Conservation (phyloP, 1,140 invertebrate species). For the Drosophila malerkotliana region DNA sequence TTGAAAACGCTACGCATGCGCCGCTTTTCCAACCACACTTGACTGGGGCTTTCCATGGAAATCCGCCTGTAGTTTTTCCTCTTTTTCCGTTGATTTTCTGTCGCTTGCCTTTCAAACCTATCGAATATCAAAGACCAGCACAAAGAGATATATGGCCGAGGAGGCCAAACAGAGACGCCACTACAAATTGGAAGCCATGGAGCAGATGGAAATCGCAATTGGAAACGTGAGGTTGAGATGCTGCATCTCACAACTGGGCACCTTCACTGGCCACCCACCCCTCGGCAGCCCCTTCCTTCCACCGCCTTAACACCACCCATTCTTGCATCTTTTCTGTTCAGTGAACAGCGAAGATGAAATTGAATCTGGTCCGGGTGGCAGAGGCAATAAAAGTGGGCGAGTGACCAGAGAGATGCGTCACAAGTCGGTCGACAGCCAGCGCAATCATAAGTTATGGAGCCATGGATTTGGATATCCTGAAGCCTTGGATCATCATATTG, state of each 20-base stretch:
- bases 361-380: slow-evolving; percentile 29
- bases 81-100: slow-evolving; percentile 9
- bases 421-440: slow-evolving; percentile 62
- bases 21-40: slow-evolving; percentile 42
- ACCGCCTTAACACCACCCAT: neutral
- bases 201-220: slow-evolving; percentile 70
- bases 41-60: slow-evolving; percentile 32
- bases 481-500: slow-evolving; percentile 13
- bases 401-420: slow-evolving; percentile 62
- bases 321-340: slow-evolving; percentile 26
- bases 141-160: slow-evolving; percentile 8
- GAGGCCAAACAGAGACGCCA: slow-evolving; percentile 2
- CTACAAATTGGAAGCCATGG: slow-evolving; percentile 27
- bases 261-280: slow-evolving; percentile 3
- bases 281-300: neutral
- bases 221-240: slow-evolving; percentile 65
- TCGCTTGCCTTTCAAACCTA: slow-evolving; percentile 63
- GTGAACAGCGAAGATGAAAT: slow-evolving; percentile 41
- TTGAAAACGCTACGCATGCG: slow-evolving; percentile 82
- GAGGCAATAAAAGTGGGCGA: slow-evolving; percentile 75
- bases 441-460: slow-evolving; percentile 37
- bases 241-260: neutral
- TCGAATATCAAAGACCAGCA: slow-evolving; percentile 63
- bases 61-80: slow-evolving; percentile 12
- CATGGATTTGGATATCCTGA: slow-evolving; percentile 47